phyloP scores from a whole-genome alignment of 1,140 invertebrate genomes.

The Drosophila sp. region DNA sequence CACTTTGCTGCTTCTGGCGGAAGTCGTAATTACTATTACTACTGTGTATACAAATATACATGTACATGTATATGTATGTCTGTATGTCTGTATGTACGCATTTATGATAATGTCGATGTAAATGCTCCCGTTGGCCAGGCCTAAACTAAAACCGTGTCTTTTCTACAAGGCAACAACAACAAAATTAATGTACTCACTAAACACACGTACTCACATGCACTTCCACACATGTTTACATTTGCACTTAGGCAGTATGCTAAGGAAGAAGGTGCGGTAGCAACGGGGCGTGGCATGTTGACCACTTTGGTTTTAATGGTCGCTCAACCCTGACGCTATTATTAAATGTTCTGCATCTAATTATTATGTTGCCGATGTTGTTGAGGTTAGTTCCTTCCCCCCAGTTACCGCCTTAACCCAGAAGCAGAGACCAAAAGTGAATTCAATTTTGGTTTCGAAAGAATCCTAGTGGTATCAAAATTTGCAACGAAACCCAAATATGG shows the following conservation, averaged over 20 bases:
- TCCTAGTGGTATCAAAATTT: not conserved
- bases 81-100: constrained; percentile 30
- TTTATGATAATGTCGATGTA: constrained; percentile 23
- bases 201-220: constrained; percentile 26
- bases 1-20: constrained; percentile 66
- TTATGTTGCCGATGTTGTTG: constrained; percentile 43
- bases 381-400: constrained; percentile 1
- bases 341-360: constrained; percentile 75
- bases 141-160: constrained; percentile 25
- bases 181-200: constrained; percentile 68
- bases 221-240: constrained; percentile 48
- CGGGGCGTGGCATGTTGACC: constrained; percentile 65
- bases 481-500: not conserved
- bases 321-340: constrained; percentile 65
- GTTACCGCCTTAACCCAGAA: not conserved
- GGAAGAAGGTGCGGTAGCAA: not conserved
- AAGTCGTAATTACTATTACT: constrained; percentile 76
- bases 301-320: constrained; percentile 73
- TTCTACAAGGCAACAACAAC: constrained; percentile 21
- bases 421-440: not conserved
- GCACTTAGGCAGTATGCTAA: constrained; percentile 32
- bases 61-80: not conserved
- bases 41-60: constrained; percentile 31
- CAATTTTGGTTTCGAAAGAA: not conserved
- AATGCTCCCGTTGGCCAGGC: constrained; percentile 8